A percentile compares a stretch with the other conserved stretches of the same genome.
Evolutionary conservation across 2,113 vertebrate genomes (phyloP).

Genomic region (Smithornis capensis): DNA sequence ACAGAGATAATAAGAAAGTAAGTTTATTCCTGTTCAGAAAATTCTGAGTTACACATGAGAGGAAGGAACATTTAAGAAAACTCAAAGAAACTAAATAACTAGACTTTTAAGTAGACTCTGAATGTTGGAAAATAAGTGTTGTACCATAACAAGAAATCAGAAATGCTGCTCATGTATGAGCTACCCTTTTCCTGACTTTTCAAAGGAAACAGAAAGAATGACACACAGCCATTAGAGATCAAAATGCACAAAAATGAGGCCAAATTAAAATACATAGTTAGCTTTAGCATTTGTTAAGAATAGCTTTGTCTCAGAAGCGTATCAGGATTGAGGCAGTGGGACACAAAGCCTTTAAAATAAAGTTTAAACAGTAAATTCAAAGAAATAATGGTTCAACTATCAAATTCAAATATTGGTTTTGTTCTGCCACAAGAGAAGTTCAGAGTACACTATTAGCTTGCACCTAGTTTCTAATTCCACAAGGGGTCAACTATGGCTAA

Average conservation of each 20-base stretch:
- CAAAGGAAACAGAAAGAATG: not conserved
- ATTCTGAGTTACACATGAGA: not conserved
- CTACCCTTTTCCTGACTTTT: not conserved
- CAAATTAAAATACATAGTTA: not conserved
- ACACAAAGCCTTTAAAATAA: not conserved
- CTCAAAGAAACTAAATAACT: not conserved
- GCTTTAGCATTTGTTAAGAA: not conserved
- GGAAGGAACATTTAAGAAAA: not conserved
- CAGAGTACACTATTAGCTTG: not conserved
- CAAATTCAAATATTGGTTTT: not conserved
- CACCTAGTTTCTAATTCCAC: not conserved
- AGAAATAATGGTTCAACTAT: not conserved
- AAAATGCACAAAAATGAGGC: not conserved
- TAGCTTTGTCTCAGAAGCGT: not conserved
- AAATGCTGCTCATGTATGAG: not conserved
- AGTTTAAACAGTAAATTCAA: not conserved
- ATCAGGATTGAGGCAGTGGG: not conserved
- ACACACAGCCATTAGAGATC: not conserved
- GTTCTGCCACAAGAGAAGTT: not conserved
- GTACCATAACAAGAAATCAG: not conserved
- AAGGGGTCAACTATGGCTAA: not conserved
- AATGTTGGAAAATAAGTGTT: not conserved
- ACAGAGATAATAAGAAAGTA: not conserved
- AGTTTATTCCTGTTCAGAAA: not conserved
- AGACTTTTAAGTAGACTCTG: not conserved